Evolutionary conservation across 2,113 vertebrate species (phyloP).

Genomic region (Rhodinocichla rosea): DNA sequence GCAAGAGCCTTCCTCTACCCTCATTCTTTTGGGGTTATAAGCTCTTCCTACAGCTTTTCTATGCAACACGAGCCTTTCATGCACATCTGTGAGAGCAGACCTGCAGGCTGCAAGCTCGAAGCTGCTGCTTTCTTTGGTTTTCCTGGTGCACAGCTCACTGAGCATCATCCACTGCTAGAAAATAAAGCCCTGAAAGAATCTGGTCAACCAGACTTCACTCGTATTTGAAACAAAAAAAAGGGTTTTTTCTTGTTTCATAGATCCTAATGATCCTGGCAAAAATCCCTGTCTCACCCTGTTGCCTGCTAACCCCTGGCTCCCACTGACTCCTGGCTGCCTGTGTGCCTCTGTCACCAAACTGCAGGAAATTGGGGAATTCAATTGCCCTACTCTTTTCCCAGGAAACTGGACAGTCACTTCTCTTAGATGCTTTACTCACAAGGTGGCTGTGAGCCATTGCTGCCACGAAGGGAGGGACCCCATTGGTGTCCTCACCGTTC

Average conservation of each 20-base stretch:
- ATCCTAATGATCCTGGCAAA: not conserved
- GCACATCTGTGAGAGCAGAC: not conserved
- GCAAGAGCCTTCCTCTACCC: not conserved
- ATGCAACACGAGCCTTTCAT: not conserved
- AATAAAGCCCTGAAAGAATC: not conserved
- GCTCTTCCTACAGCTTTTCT: not conserved
- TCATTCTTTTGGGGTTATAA: fast-evolving
- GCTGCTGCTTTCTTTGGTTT: not conserved
- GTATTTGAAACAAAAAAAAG: too few species aligned
- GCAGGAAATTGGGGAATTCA: not conserved
- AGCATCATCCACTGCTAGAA: not conserved
- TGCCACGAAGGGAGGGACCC: not conserved
- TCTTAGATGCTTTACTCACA: not conserved
- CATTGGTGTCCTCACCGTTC: fast-evolving
- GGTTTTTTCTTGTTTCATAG: not conserved
- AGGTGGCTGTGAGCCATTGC: not conserved
- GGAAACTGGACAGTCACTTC: not conserved
- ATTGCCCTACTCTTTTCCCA: fast-evolving
- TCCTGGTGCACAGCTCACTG: not conserved
- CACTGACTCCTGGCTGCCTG: not conserved
- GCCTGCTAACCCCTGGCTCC: not conserved
- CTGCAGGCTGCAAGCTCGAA: not conserved
- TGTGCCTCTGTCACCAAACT: not conserved
- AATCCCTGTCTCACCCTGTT: fast-evolving
- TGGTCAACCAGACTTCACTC: fast-evolving